Conservation (phyloP, 1,140 invertebrate species). For the Apis mellifera region Amel_HAv3.1 CM009941.2:8424001-8424500, state of each 20-base stretch:
- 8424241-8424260: not conserved
- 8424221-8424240: not conserved
- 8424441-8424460: not conserved
- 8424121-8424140: not conserved
- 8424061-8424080: not conserved
- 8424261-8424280: not conserved
- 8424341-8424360: no score
- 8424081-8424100: not conserved
- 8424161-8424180: not conserved
- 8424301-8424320: conserved; percentile 7
- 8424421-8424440: not conserved
- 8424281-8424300: not conserved
- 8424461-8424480: not conserved
- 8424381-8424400: no score
- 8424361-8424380: no score
- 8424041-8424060: no score
- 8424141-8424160: not conserved
- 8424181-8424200: not conserved
- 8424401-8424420: not conserved
- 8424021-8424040: not conserved
- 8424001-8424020: not conserved
- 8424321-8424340: not conserved
- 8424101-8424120: no score
- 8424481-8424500: conserved; percentile 12
- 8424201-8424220: not conserved